phyloP scores from a whole-genome alignment of 2,797 vertebrate genomes.

The Ambastaia sidthimunki region DNA sequence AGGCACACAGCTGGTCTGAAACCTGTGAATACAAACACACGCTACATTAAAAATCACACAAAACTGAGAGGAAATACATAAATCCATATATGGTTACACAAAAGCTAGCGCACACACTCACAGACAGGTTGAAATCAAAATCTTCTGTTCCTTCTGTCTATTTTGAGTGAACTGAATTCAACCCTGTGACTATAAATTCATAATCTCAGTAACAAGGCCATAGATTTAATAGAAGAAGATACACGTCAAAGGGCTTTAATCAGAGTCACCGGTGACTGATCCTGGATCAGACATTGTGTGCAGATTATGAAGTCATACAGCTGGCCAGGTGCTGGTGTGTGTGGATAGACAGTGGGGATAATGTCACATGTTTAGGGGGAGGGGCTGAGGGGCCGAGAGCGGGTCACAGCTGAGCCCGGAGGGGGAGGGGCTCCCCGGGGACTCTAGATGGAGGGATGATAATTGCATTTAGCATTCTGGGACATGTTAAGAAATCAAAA shows the following conservation, averaged over 20 bases:
- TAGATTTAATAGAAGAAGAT: not conserved
- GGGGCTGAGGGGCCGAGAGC: constrained; percentile 32
- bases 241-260: not conserved
- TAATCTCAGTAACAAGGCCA: constrained; percentile 12
- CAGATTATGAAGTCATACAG: constrained; percentile 30
- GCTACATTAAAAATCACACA: not conserved
- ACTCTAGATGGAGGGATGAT: constrained; percentile 49
- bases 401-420: constrained; percentile 47
- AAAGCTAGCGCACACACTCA: constrained; percentile 36
- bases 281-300: constrained; percentile 11
- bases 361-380: constrained; percentile 44
- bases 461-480: constrained; percentile 67
- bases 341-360: constrained; percentile 42
- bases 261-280: not conserved
- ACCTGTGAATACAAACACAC: constrained; percentile 12
- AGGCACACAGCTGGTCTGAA: not conserved
- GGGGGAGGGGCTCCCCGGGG: constrained; percentile 58
- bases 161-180: constrained; percentile 9
- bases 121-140: constrained; percentile 29
- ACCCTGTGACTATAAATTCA: constrained; percentile 35
- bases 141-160: constrained; percentile 20
- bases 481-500: constrained; percentile 62
- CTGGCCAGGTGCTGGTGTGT: constrained; percentile 28
- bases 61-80: not conserved
- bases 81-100: constrained; percentile 16